These are phyloP conservation scores for Polyodon spathula DNA, from an alignment of 2,113 vertebrate genomes.

Conservation along the genomic window DNA sequence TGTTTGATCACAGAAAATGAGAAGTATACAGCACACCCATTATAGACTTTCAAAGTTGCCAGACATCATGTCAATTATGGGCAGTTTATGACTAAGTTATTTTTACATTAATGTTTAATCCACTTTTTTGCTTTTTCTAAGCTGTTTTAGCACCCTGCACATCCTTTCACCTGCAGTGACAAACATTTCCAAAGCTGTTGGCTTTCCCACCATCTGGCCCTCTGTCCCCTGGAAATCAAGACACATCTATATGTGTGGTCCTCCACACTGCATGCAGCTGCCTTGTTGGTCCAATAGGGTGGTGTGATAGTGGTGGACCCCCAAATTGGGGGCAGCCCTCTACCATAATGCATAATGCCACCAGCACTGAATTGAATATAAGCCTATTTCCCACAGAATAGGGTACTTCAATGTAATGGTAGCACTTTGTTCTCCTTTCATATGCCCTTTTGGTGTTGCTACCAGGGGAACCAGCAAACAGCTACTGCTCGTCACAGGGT, in stretches of 20 bases:
- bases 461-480: not conserved
- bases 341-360: not conserved
- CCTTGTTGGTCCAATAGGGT: not conserved
- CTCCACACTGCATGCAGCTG: not conserved
- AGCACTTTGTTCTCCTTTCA: too few relatives aligned
- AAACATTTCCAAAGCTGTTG: not conserved
- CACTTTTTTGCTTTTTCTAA: too few relatives aligned
- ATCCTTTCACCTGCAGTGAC: not conserved
- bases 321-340: not conserved
- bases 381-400: too few relatives aligned
- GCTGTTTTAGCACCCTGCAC: not conserved
- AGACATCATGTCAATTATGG: too few relatives aligned
- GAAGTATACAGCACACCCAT: too few relatives aligned
- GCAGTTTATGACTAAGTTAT: too few relatives aligned
- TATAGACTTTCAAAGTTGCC: too few relatives aligned
- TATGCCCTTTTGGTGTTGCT: not conserved
- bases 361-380: not conserved
- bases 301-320: not conserved
- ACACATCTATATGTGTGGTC: not conserved
- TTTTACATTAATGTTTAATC: too few relatives aligned
- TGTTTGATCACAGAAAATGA: too few relatives aligned
- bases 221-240: not conserved
- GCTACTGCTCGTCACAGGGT: too few relatives aligned
- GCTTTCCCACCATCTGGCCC: slow-evolving; percentile 9
- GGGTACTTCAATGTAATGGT: too few relatives aligned